Evolutionary conservation across 2,797 vertebrate genomes (phyloP).

Genomic region (Harpagifer antarcticus): DNA sequence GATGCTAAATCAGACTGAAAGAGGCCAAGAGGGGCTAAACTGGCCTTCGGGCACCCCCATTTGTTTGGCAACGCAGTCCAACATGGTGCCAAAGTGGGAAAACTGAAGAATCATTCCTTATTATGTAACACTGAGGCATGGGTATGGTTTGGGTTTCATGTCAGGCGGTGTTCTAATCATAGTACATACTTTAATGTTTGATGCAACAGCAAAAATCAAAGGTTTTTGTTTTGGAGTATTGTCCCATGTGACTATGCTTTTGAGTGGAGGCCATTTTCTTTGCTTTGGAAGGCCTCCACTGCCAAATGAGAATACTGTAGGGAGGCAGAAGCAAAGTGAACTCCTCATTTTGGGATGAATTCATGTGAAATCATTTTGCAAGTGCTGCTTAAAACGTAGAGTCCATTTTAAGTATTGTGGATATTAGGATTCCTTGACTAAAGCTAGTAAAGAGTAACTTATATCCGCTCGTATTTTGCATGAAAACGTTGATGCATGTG

Average conservation of each 20-base stretch:
- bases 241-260: neutral
- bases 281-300: neutral
- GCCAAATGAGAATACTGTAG: neutral
- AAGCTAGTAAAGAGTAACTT: neutral
- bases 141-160: neutral
- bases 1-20: slow-evolving; percentile 63
- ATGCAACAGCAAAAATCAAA: neutral
- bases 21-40: slow-evolving; percentile 66
- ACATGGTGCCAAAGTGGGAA: slow-evolving; percentile 33
- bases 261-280: slow-evolving; percentile 1
- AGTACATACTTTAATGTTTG: neutral
- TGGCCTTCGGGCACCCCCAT: slow-evolving; percentile 48
- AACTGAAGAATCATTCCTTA: slow-evolving; percentile 22
- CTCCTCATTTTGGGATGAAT: neutral
- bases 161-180: neutral
- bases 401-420: neutral
- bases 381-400: neutral
- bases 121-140: neutral
- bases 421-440: neutral
- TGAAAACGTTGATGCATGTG: neutral
- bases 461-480: neutral
- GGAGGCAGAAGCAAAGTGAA: neutral
- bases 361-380: neutral
- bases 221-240: slow-evolving; percentile 8
- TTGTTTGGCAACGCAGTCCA: slow-evolving; percentile 43